phyloP scores from a whole-genome alignment of 53 echinoderm and acorn worm genomes.

The Patiria pectinifera region DNA sequence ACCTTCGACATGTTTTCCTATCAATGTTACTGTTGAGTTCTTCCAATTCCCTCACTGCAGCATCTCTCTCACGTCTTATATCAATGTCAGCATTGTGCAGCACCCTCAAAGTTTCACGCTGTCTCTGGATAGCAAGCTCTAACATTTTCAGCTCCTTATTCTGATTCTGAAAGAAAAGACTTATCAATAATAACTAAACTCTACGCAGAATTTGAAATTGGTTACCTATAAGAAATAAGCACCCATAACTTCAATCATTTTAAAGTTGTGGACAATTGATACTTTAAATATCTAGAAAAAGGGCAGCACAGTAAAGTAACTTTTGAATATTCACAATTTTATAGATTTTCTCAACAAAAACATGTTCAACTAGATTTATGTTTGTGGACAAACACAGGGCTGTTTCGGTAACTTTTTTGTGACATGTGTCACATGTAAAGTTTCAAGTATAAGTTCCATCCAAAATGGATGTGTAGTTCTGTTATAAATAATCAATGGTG shows the following conservation, averaged over 20 bases:
- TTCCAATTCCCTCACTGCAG: conserved; percentile 57
- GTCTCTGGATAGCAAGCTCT: conserved; percentile 78
- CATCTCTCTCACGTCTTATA: conserved; percentile 61
- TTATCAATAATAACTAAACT: background rate
- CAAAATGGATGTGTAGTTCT: no score
- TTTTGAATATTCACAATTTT: no score
- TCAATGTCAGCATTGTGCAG: conserved; percentile 72
- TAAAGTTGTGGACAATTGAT: no score
- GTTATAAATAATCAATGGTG: no score
- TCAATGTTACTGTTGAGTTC: conserved; percentile 65
- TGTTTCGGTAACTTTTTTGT: no score
- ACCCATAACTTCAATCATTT: background rate
- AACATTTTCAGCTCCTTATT: conserved; percentile 80
- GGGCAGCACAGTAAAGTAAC: no score
- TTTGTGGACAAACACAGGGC: no score
- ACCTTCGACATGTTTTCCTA: conserved; percentile 67
- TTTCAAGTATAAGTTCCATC: no score
- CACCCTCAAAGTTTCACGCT: conserved; percentile 66
- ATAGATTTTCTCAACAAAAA: no score
- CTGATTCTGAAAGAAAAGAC: background rate
- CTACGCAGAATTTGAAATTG: background rate
- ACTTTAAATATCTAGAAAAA: no score
- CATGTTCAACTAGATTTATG: no score
- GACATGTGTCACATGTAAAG: no score
- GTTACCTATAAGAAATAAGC: background rate